A percentile compares a stretch with the other conserved stretches of the same genome.
Evolutionary conservation across 2,797 vertebrate genomes (phyloP).

Genomic region (Alosa sapidissima): DNA sequence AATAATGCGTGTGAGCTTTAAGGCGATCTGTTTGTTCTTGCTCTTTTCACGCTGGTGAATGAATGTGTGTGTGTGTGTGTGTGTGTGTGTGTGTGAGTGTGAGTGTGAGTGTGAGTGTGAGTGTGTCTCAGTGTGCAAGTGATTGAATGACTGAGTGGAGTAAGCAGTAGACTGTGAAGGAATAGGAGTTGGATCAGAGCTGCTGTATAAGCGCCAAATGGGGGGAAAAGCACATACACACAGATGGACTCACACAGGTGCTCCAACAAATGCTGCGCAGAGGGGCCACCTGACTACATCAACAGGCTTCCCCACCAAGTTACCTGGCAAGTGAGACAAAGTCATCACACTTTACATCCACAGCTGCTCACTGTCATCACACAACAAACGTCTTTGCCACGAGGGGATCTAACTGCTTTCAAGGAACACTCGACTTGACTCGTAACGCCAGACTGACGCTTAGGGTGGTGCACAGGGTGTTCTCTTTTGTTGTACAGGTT

Average conservation of each 20-base stretch:
- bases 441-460: background rate
- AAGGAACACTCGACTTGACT: background rate
- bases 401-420: background rate
- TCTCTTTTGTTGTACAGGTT: background rate
- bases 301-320: background rate
- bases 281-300: background rate
- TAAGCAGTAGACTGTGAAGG: constrained; percentile 16
- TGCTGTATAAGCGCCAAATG: background rate
- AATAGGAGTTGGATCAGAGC: background rate
- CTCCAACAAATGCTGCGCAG: constrained; percentile 3
- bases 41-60: constrained; percentile 22
- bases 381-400: background rate
- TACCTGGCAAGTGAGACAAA: background rate
- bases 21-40: constrained; percentile 53
- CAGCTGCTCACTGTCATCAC: background rate
- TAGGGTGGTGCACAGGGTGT: background rate
- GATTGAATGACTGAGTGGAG: background rate
- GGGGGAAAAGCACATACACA: background rate
- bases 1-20: constrained; percentile 47
- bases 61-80: too few species aligned
- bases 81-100: background rate
- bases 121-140: constrained; percentile 10
- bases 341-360: background rate
- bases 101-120: background rate
- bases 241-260: constrained; percentile 15